Conservation (phyloP, 1,140 invertebrate genomes). For the Coenobita brevimanus region DNA sequence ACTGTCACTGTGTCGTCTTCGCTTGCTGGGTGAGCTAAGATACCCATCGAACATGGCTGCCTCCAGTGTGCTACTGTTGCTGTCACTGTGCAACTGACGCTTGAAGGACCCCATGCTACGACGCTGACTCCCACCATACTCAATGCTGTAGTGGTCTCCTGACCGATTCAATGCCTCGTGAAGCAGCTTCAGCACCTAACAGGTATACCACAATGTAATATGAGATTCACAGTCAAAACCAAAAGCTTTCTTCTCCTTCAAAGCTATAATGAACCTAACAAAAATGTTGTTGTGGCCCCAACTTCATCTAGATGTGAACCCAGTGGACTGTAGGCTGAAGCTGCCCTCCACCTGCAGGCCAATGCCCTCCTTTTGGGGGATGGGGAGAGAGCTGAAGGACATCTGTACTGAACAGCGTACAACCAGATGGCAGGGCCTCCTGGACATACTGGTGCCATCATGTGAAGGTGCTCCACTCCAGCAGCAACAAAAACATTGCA, state of each 20-base stretch:
- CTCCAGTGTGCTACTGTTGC: slow-evolving; percentile 56
- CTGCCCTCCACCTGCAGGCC: too few relatives aligned
- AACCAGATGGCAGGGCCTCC: too few relatives aligned
- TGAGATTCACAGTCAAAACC: not conserved
- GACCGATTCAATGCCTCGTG: slow-evolving; percentile 68
- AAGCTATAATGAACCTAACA: not conserved
- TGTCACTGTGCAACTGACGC: slow-evolving; percentile 59
- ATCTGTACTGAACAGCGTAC: too few relatives aligned
- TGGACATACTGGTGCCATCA: too few relatives aligned
- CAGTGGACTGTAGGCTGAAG: too few relatives aligned
- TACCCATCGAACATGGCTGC: slow-evolving; percentile 60
- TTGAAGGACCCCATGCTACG: slow-evolving; percentile 64
- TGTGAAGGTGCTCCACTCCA: too few relatives aligned
- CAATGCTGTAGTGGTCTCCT: slow-evolving; percentile 68
- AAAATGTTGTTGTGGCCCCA: too few relatives aligned
- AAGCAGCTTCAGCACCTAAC: slow-evolving; percentile 64
- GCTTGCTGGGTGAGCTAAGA: slow-evolving; percentile 57
- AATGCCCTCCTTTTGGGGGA: too few relatives aligned
- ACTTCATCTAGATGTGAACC: too few relatives aligned
- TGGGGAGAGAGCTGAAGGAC: too few relatives aligned
- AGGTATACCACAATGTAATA: not conserved
- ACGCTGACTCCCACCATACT: slow-evolving; percentile 62
- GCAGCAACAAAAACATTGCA: too few relatives aligned
- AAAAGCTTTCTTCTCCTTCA: not conserved
- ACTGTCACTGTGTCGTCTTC: slow-evolving; percentile 66